These are phyloP conservation scores for Druceiella hillmani DNA, from an alignment of 2,888 invertebrate genomes.

Conservation along the genomic window DNA sequence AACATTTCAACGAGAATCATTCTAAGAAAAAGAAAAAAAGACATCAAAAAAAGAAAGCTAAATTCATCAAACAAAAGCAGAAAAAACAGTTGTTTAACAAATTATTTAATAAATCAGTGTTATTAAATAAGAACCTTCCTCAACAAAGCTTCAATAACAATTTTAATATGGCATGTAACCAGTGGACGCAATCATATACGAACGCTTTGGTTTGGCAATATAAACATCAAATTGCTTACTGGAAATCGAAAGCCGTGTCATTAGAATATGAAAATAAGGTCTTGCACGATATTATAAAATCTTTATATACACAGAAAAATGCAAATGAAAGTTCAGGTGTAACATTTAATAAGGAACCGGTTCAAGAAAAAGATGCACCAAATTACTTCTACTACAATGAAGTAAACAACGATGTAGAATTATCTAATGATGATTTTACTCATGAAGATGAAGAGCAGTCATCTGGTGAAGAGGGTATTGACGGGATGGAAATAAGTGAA, in stretches of 20 bases:
- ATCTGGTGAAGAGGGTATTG: conserved; percentile 25
- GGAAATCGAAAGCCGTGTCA: conserved; percentile 55
- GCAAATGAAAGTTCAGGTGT: conserved; percentile 22
- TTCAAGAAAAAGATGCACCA: conserved; percentile 16
- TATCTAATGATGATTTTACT: conserved; percentile 24
- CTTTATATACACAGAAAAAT: conserved; percentile 29
- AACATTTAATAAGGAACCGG: conserved; percentile 12
- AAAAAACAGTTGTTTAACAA: too few relatives aligned
- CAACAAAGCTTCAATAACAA: too few relatives aligned
- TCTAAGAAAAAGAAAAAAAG: too few relatives aligned
- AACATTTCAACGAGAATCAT: too few relatives aligned
- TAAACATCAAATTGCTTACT: conserved; percentile 54
- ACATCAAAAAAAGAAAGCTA: too few relatives aligned
- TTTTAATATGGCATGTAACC: too few relatives aligned
- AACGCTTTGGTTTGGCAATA: conserved; percentile 45
- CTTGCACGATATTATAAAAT: conserved; percentile 45
- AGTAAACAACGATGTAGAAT: conserved; percentile 25
- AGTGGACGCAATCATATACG: conserved; percentile 35
- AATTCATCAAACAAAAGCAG: too few relatives aligned
- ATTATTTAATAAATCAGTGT: too few relatives aligned
- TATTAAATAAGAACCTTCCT: too few relatives aligned
- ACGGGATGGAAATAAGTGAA: conserved; percentile 54
- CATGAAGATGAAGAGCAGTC: conserved; percentile 33
- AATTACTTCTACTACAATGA: conserved; percentile 19
- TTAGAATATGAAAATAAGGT: conserved; percentile 54